Evolutionary conservation across 2,113 vertebrate species (phyloP).

Genomic region (Nicator chloris): DNA sequence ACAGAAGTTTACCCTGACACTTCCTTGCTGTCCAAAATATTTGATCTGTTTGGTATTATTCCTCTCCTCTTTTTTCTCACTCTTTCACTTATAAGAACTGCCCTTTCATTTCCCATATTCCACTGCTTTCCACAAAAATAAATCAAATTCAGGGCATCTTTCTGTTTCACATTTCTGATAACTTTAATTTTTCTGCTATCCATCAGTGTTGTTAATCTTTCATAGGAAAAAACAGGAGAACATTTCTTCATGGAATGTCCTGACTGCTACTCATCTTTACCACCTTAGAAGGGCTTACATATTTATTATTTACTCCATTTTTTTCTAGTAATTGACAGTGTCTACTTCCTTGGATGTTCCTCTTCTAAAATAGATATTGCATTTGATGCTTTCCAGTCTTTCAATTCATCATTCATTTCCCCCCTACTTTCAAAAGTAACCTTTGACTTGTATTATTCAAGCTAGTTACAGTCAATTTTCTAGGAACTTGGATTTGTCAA

Average conservation of each 20-base stretch:
- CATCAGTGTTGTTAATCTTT: not conserved
- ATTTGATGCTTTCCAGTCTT: not conserved
- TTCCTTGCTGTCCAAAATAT: not conserved
- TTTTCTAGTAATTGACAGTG: not conserved
- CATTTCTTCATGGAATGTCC: not conserved
- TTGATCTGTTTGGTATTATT: not conserved
- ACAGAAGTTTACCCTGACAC: not conserved
- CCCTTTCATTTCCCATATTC: not conserved
- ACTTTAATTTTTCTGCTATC: not conserved
- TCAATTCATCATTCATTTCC: not conserved
- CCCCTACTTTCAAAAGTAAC: not conserved
- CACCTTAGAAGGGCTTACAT: not conserved
- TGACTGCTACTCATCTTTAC: not conserved
- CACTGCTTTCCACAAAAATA: not conserved
- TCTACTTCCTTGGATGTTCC: not conserved
- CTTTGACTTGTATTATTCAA: not conserved
- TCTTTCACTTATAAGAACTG: not conserved
- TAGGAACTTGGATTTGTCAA: not conserved
- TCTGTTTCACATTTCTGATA: not conserved
- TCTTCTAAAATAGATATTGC: not conserved
- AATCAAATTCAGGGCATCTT: not conserved
- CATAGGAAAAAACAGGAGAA: not conserved
- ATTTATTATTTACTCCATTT: not conserved
- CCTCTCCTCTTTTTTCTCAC: not conserved
- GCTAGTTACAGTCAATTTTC: not conserved